Evolutionary conservation across 2,888 invertebrate genomes (phyloP), one percentile per base, ranked within the genome.

Genomic region (Brachypalpus laphriformis): DNA sequence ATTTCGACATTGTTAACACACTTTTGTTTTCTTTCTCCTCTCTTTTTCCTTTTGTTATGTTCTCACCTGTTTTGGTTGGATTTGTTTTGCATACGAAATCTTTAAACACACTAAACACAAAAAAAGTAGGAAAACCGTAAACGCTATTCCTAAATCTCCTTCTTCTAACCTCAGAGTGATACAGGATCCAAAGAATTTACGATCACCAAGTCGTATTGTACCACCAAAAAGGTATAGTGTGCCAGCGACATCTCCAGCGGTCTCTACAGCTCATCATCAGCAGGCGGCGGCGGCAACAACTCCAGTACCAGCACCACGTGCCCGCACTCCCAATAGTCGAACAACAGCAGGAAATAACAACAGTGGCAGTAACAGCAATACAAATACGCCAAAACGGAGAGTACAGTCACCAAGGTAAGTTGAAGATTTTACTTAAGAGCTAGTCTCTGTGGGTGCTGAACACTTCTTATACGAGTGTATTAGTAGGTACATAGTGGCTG

Each of bases 121-220:
- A 22, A 61, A 45, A 49, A 42, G 47, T 75, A 89, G 89, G 89
- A 88, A 88, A 87, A 87, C 82, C 87, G 78, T 87, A 89, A 88
- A 86, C 78, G 68, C 81, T 70, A 78, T 72, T 81, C 80, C 80
- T 75, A 40, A 86, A 77, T 82, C 56, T 89, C 88, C 89, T 90
- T 86, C 89, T 89, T 88, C 88, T 89, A 89, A 88, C 88, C 88
- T 88, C 88, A 90, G 91, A 90, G 88, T 90, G 83, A 89, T 88
- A 77, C 89, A 90, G 80, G 89, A 90, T 28, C 87, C 87, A 78
- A 89, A 87, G 88, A 85, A 63, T 76, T 89, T 91, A 16, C 90
- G 92, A 59, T 92, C 92, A 22, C 92, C 92, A 56, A 92, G 92
- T 87, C 91, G 92, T 80, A 90, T 92, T 80, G 90, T 91, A 86